phyloP scores from a whole-genome alignment of 37 sponge, comb jelly and placozoan genomes.

The Haliclona indistincta region DNA sequence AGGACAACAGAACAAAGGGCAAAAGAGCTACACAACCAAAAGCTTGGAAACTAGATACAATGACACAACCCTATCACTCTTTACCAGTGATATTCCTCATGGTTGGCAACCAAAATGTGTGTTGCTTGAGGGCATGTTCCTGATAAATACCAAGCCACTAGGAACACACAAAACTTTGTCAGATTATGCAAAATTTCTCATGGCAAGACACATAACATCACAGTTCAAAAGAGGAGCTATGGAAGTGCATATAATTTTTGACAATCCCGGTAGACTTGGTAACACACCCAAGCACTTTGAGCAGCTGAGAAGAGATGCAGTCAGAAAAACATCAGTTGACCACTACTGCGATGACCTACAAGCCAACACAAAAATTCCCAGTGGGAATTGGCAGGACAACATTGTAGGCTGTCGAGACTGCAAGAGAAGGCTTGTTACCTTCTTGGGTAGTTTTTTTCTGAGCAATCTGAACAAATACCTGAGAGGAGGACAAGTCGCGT shows the following conservation, averaged over 20 bases:
- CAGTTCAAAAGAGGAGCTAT: not conserved
- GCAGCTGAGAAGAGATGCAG: not conserved
- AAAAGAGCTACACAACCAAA: slow-evolving; percentile 5
- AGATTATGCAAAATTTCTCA: slow-evolving; percentile 28
- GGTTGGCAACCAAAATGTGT: slow-evolving; percentile 12
- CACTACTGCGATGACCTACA: not conserved
- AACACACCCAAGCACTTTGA: slow-evolving; percentile 17
- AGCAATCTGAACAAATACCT: not conserved
- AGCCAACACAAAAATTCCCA: not conserved
- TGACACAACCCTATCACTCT: not conserved
- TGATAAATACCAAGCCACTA: slow-evolving; percentile 22
- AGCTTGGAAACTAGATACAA: slow-evolving; percentile 10
- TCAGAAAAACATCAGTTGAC: not conserved
- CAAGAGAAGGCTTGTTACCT: slow-evolving; percentile 10
- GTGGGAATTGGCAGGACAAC: not conserved
- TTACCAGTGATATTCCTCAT: not conserved
- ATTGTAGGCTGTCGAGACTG: slow-evolving; percentile 26
- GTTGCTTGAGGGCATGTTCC: slow-evolving; percentile 22
- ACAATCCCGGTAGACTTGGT: not conserved
- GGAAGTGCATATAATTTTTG: slow-evolving; percentile 19
- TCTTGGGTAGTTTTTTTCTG: not conserved
- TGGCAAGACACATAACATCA: not conserved
- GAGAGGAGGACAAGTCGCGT: not conserved
- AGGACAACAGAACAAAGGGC: slow-evolving; percentile 3
- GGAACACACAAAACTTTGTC: slow-evolving; percentile 10